These are phyloP conservation scores for Deroplatys truncata DNA, from an alignment of 2,888 invertebrate species.

Conservation along the genomic window DNA sequence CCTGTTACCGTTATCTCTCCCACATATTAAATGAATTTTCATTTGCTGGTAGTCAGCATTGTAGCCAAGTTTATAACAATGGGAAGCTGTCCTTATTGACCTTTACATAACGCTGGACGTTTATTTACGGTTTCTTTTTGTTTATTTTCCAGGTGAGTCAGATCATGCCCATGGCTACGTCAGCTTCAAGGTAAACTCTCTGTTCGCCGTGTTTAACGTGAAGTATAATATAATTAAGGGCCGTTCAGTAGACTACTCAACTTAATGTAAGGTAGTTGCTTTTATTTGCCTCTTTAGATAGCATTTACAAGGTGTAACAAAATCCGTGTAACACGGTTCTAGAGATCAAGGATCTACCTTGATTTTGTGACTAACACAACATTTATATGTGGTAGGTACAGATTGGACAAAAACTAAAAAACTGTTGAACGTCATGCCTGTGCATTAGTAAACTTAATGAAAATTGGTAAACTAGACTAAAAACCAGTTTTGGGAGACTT, in stretches of 20 bases:
- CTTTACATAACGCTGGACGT: background rate
- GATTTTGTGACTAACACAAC: no score
- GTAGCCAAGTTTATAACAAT: background rate
- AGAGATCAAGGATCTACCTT: no score
- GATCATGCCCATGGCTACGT: background rate
- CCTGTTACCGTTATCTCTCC: background rate
- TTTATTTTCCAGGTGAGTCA: slow-evolving; percentile 2
- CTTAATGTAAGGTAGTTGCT: background rate
- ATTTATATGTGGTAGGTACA: no score
- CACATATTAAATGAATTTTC: background rate
- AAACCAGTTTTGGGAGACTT: no score
- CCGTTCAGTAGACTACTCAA: background rate
- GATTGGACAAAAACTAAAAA: no score
- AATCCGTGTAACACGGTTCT: no score
- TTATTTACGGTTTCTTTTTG: background rate
- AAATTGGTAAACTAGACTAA: no score
- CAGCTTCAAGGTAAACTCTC: slow-evolving; percentile 9
- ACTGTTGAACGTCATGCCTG: no score
- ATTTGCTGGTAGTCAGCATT: background rate
- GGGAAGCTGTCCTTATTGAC: background rate
- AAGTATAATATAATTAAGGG: background rate
- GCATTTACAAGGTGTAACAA: no score
- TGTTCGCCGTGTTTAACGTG: background rate
- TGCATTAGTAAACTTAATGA: no score
- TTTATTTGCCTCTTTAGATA: no score